A percentile compares a stretch with the other conserved stretches of the same genome.
Evolutionary conservation across 2,113 vertebrate species (phyloP).

Genomic region (Mesocricetus auratus): DNA sequence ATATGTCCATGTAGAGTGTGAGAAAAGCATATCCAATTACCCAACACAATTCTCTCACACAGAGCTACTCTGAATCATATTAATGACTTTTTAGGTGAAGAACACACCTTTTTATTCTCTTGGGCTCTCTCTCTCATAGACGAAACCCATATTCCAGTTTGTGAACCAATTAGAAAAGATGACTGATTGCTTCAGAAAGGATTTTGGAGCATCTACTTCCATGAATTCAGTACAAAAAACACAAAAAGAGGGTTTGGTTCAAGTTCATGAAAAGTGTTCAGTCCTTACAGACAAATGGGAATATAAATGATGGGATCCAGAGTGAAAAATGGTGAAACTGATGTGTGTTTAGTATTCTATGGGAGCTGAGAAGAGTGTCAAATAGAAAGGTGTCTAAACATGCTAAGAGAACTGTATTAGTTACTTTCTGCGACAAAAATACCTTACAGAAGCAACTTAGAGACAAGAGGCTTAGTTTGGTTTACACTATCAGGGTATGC

Average conservation of each 20-base stretch:
- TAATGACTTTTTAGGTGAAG: neutral
- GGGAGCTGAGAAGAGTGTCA: neutral
- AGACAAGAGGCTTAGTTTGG: neutral
- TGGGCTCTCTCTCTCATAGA: neutral
- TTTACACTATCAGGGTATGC: neutral
- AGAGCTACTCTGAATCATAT: constrained; percentile 8
- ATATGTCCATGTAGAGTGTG: constrained; percentile 39
- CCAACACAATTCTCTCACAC: neutral
- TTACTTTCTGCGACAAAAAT: neutral
- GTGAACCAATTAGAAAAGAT: neutral
- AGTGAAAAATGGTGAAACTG: neutral
- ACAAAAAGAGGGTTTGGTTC: neutral
- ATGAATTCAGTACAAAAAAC: neutral
- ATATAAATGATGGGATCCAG: neutral
- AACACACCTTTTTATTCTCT: constrained; percentile 2
- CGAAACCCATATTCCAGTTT: neutral
- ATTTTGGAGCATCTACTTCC: constrained; percentile 14
- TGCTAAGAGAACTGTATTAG: neutral
- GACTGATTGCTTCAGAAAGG: constrained; percentile 8
- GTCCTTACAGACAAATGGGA: constrained; percentile 1
- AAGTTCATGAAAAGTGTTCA: neutral
- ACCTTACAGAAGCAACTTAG: neutral
- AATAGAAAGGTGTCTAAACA: neutral
- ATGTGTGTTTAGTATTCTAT: neutral
- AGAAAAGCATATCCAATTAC: constrained; percentile 13